phyloP scores from a whole-genome alignment of 2,113 vertebrate genomes.

The Antechinus flavipes region DNA sequence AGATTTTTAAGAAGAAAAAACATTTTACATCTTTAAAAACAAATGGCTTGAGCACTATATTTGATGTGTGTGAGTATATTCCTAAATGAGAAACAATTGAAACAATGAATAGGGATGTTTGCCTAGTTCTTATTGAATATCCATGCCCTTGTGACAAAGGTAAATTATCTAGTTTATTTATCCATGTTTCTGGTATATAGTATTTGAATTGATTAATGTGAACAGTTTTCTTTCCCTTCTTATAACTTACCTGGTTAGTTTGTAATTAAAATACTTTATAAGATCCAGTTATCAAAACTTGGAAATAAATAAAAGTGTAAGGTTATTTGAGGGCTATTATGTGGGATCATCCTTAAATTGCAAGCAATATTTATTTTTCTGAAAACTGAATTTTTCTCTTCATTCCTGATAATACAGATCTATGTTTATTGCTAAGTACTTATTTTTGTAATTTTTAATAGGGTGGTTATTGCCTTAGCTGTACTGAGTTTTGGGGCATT shows the following conservation, averaged over 20 bases:
- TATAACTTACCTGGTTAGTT: conserved; percentile 69
- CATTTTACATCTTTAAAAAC: background rate
- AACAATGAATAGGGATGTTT: conserved; percentile 74
- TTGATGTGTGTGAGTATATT: conserved; percentile 76
- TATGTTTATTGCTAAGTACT: conserved; percentile 88
- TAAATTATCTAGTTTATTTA: conserved; percentile 79
- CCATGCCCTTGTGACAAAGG: background rate
- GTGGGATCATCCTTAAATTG: conserved; percentile 61
- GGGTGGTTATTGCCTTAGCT: conserved; percentile 85
- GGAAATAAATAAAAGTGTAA: conserved; percentile 72
- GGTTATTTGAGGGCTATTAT: conserved; percentile 68
- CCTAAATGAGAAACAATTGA: conserved; percentile 65
- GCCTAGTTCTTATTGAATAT: conserved; percentile 73
- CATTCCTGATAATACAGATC: conserved; percentile 81
- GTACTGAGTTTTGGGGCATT: conserved; percentile 83
- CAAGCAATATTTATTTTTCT: conserved; percentile 66
- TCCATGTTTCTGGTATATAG: conserved; percentile 78
- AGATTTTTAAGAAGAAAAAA: background rate
- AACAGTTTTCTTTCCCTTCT: conserved; percentile 64
- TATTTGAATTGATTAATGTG: conserved; percentile 75
- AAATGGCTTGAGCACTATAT: background rate
- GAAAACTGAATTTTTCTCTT: conserved; percentile 46
- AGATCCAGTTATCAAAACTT: conserved; percentile 64
- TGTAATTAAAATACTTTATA: conserved; percentile 65
- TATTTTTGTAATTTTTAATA: conserved; percentile 86